Percentiles rank a stretch among this genome's conserved stretches.
These are phyloP conservation scores for Darevskia mixta DNA, from an alignment of 2,797 vertebrate genomes.

Conservation along the genomic window DNA sequence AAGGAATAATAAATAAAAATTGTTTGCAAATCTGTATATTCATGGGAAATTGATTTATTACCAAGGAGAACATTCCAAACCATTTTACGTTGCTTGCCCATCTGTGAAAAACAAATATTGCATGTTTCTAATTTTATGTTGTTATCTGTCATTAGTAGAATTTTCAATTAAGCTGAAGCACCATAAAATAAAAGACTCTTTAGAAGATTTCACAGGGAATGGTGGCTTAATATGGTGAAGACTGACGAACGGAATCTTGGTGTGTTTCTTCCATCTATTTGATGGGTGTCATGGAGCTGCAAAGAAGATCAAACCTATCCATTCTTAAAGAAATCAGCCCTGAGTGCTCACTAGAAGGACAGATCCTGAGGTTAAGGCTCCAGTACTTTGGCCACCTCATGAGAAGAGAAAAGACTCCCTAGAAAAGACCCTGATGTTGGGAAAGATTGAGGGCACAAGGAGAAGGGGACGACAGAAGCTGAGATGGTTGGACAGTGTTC, in stretches of 20 bases:
- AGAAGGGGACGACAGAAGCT: too few species aligned
- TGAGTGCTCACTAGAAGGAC: too few species aligned
- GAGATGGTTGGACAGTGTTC: too few species aligned
- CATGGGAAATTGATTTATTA: constrained; percentile 35
- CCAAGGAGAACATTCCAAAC: constrained; percentile 8
- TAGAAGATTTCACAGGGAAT: background rate
- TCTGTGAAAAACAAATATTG: constrained; percentile 50
- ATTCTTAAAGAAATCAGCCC: too few species aligned
- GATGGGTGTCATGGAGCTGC: background rate
- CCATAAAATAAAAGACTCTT: constrained; percentile 7
- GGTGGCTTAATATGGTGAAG: background rate
- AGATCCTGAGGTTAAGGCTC: too few species aligned
- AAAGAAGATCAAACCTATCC: too few species aligned
- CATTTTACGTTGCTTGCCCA: constrained; percentile 29
- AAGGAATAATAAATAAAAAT: constrained; percentile 27
- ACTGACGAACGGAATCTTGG: background rate
- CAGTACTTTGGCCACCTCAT: too few species aligned
- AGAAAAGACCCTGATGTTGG: too few species aligned
- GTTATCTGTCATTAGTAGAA: constrained; percentile 42
- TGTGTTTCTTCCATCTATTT: background rate
- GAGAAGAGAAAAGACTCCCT: too few species aligned
- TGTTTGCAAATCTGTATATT: constrained; percentile 34
- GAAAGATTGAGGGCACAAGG: too few species aligned
- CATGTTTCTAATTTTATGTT: constrained; percentile 31
- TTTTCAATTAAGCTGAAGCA: constrained; percentile 39